phyloP scores from a whole-genome alignment of 2,797 vertebrate species.

The Carduelis carduelis region DNA sequence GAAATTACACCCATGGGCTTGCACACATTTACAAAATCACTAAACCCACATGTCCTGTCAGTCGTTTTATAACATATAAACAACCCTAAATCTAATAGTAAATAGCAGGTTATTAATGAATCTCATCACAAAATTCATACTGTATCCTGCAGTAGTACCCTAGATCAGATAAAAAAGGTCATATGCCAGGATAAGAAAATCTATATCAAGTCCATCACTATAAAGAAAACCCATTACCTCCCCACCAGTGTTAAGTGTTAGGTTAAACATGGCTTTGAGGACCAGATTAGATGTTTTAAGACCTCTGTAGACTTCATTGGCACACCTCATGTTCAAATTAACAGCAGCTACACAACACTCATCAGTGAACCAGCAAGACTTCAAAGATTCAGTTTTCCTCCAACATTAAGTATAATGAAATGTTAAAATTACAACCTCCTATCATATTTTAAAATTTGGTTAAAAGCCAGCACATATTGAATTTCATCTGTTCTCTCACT shows the following conservation, averaged over 20 bases:
- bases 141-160: neutral
- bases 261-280: neutral
- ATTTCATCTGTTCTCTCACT: conserved; percentile 39
- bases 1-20: neutral
- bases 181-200: neutral
- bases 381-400: neutral
- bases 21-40: neutral
- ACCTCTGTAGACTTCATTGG: neutral
- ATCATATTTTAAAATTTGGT: neutral
- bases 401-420: neutral
- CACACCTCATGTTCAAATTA: neutral
- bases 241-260: accelerated
- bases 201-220: neutral
- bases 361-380: neutral
- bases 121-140: neutral
- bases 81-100: neutral
- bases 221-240: neutral
- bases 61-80: neutral
- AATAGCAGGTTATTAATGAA: neutral
- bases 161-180: neutral
- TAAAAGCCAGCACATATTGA: conserved; percentile 37
- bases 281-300: neutral
- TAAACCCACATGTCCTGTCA: neutral
- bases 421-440: neutral
- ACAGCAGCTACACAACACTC: neutral